Evolutionary conservation across 2,113 vertebrate genomes (phyloP), one percentile per base, ranked within the genome.

Genomic region (Periophthalmodon schlosseri): DNA sequence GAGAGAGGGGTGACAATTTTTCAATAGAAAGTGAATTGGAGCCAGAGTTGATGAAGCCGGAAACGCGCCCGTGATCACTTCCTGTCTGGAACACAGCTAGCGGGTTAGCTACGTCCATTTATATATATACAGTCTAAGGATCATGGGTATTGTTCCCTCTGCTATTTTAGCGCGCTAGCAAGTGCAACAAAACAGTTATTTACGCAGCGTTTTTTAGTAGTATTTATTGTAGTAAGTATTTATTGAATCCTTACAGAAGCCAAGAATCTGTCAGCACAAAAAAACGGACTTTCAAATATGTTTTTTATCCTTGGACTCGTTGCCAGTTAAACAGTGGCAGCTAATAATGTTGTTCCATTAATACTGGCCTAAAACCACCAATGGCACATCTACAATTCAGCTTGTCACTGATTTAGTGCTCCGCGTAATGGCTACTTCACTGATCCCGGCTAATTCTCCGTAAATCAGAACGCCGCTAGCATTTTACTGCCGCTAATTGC

Each of bases 401-500:
- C 60, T 15, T 34, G 24, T 10, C 28, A 1, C 3, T 63, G 60
- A 63, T 63, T 63, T 63, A 63, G 24, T 16, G 60, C 60, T 6
- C 13, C 60, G 60, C 28, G 60, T 63, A 63, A 63, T 63, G 60
- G 60, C 60, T 7, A 28, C 60, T 24, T 33, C 57, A 14, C 24
- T 63, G 28, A 63, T 63, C 60, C 28, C 2, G 60, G 28, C 24
- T 18, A 34, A 5, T 63, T 34, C 60, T 34, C 28, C 60, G 60
- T 63, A 63, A 63, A 63, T 63, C 60, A 63, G 15, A 10, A 24
- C 60, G 15, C 24, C 58, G 23, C 23, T 61, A 18, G 33, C 14
- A 13, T 63, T 63, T 63, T 34, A 34, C 60, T 34, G 60, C 60
- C 28, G 28, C 60, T 63, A 63, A 63, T 63, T 63, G 60, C 60